phyloP scores from a whole-genome alignment of 1,140 invertebrate genomes.

The Meloidogyne floridensis region DNA sequence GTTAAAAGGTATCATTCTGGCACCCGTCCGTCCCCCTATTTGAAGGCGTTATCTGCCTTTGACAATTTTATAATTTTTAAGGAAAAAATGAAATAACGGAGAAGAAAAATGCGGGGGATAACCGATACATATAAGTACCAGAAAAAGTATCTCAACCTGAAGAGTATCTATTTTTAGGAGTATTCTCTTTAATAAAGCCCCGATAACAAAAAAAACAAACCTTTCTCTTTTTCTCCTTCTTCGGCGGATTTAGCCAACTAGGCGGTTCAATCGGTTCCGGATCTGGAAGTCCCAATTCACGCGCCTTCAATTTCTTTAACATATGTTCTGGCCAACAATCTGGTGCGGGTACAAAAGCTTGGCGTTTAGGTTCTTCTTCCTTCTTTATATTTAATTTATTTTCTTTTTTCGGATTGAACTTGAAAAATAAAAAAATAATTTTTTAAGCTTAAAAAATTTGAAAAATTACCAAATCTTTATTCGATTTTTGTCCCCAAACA shows the following conservation, averaged over 20 bases:
- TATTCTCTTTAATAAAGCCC: too few species aligned
- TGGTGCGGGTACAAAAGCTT: slow-evolving; percentile 37
- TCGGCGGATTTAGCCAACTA: slow-evolving; percentile 37
- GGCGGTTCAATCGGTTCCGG: slow-evolving; percentile 26
- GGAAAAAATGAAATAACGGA: too few species aligned
- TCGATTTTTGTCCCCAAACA: slow-evolving; percentile 27
- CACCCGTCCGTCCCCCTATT: too few species aligned
- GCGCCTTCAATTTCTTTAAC: slow-evolving; percentile 37
- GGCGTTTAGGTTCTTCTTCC: slow-evolving; percentile 32
- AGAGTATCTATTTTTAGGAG: too few species aligned
- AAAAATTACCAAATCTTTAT: slow-evolving; percentile 22
- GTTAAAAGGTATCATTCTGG: too few species aligned
- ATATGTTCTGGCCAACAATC: slow-evolving; percentile 46
- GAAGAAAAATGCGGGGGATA: too few species aligned
- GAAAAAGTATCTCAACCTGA: too few species aligned
- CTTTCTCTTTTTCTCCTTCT: slow-evolving; percentile 49
- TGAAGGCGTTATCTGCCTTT: too few species aligned
- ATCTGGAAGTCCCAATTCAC: slow-evolving; percentile 39
- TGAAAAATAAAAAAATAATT: neutral
- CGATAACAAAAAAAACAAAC: neutral
- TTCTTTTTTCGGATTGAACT: neutral
- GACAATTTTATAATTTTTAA: too few species aligned
- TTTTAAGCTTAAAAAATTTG: neutral
- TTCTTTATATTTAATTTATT: neutral
- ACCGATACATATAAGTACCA: too few species aligned